Percentiles rank a stretch among this genome's conserved stretches.
phyloP scores from a whole-genome alignment of 1,140 invertebrate species.

The Portunus trituberculatus region DNA sequence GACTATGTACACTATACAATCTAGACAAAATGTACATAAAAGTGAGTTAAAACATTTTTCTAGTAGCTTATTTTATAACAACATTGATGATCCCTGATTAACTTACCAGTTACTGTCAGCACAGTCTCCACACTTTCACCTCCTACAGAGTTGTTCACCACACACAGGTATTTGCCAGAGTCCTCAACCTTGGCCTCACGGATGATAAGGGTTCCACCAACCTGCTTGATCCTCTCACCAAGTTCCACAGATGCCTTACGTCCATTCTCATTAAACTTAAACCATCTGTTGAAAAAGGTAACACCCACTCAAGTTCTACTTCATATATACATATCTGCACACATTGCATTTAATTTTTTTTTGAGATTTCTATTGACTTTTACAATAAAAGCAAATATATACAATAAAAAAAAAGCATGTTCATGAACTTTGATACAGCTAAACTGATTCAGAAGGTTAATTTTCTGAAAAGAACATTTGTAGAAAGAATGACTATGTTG shows the following conservation, averaged over 20 bases:
- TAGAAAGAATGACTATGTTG: too few relatives aligned
- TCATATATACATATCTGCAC: not conserved
- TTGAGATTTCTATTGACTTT: too few relatives aligned
- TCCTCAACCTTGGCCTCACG: constrained; percentile 94
- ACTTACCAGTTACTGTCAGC: constrained; percentile 90
- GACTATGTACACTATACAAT: too few relatives aligned
- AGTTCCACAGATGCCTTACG: constrained; percentile 91
- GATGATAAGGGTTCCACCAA: constrained; percentile 96
- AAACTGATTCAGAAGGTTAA: too few relatives aligned
- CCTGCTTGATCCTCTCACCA: constrained; percentile 93
- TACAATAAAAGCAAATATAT: too few relatives aligned
- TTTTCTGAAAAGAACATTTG: too few relatives aligned
- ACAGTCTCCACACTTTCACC: constrained; percentile 95
- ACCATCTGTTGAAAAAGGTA: constrained; percentile 87
- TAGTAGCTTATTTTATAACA: not conserved
- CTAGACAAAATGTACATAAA: too few relatives aligned
- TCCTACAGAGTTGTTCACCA: constrained; percentile 96
- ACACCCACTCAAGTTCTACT: not conserved
- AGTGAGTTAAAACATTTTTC: too few relatives aligned
- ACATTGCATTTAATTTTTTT: too few relatives aligned
- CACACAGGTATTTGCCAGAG: constrained; percentile 95
- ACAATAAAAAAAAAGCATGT: too few relatives aligned
- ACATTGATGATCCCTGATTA: not conserved
- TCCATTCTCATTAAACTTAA: constrained; percentile 92
- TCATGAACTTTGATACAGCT: too few relatives aligned